Percentiles rank a stretch among this genome's conserved stretches.
Evolutionary conservation across 2,888 invertebrate genomes (phyloP).

Genomic region (Ophion ventricosus): DNA sequence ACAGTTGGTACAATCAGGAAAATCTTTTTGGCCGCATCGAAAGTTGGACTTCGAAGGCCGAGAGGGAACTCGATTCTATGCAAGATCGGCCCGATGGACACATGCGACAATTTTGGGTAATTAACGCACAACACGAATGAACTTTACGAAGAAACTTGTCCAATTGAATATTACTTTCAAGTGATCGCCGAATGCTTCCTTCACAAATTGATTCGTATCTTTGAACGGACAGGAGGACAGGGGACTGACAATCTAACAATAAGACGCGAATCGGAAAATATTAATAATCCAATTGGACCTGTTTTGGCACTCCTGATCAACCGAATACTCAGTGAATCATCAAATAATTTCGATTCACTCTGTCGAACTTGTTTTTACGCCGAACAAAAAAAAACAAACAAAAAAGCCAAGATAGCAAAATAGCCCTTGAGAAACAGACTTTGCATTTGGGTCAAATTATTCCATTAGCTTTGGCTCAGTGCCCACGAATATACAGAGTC

Average conservation of each 20-base stretch:
- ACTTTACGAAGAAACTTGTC: background rate
- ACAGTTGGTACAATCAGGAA: conserved; percentile 91
- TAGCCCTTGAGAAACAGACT: conserved; percentile 45
- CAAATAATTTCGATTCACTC: background rate
- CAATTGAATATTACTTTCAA: background rate
- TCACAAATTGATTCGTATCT: background rate
- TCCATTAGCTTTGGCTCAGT: conserved; percentile 66
- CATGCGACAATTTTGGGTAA: conserved; percentile 92
- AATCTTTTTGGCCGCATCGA: conserved; percentile 89
- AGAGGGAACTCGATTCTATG: conserved; percentile 88
- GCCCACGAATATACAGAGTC: conserved; percentile 47
- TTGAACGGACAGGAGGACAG: too few species aligned
- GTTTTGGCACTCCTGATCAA: too few species aligned
- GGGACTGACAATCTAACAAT: too few species aligned
- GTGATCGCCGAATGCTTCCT: background rate
- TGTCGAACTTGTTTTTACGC: background rate
- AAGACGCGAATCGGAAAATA: too few species aligned
- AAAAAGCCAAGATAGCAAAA: conserved; percentile 21
- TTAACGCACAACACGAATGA: conserved; percentile 59
- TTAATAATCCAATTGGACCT: too few species aligned
- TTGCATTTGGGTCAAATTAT: conserved; percentile 65
- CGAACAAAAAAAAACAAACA: conserved; percentile 19
- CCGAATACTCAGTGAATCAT: background rate
- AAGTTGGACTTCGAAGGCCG: conserved; percentile 90
- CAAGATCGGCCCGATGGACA: conserved; percentile 88